Evolutionary conservation across 2,797 vertebrate species (phyloP).

Genomic region (Molothrus ater): DNA sequence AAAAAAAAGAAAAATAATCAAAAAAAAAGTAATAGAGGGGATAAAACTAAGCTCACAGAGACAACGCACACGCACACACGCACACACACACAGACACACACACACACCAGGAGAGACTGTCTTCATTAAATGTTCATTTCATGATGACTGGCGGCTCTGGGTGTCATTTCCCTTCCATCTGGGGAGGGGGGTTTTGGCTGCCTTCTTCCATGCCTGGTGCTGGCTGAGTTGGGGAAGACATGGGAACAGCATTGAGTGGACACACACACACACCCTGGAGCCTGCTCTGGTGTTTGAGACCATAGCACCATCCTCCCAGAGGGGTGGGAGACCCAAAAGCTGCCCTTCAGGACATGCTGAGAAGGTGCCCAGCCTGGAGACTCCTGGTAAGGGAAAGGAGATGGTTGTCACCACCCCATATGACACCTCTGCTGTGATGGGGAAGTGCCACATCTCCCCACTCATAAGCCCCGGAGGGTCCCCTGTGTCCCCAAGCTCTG

Average conservation of each 20-base stretch:
- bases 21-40: slow-evolving; percentile 41
- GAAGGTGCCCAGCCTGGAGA: background rate
- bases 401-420: background rate
- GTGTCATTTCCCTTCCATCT: background rate
- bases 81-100: background rate
- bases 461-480: fast-evolving
- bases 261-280: background rate
- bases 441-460: fast-evolving
- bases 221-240: background rate
- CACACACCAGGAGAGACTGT: slow-evolving; percentile 78
- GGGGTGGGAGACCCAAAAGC: fast-evolving
- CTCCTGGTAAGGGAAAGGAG: background rate
- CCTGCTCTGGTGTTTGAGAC: background rate
- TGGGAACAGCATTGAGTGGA: no score
- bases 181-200: background rate
- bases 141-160: slow-evolving; percentile 72
- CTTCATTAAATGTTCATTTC: slow-evolving; percentile 99
- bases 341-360: background rate
- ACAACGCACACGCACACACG: background rate
- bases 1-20: slow-evolving; percentile 10
- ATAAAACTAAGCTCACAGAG: slow-evolving; percentile 49
- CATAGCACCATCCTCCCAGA: background rate
- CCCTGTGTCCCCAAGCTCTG: fast-evolving
- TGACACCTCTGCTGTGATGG: fast-evolving
- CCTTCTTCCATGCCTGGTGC: fast-evolving